Conservation (phyloP, 2,888 invertebrate species). For the Carcina quercana region DNA sequence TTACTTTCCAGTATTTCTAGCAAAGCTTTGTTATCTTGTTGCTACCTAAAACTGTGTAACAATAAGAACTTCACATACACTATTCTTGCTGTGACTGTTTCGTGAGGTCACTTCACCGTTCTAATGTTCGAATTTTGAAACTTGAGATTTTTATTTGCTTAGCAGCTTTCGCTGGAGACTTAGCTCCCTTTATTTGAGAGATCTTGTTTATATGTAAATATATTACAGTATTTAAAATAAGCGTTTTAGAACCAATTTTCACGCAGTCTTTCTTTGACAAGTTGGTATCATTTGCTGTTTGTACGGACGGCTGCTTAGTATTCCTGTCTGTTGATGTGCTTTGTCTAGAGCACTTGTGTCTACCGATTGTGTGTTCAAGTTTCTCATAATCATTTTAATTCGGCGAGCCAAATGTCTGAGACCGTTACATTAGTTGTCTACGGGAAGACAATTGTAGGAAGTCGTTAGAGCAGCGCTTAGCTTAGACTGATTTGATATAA, state of each 20-base stretch:
- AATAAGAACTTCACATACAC: too few species aligned
- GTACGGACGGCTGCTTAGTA: slow-evolving; percentile 17
- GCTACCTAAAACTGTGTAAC: too few species aligned
- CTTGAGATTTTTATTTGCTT: too few species aligned
- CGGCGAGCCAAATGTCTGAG: slow-evolving; percentile 28
- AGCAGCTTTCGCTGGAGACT: too few species aligned
- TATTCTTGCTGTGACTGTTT: too few species aligned
- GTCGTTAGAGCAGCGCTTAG: slow-evolving; percentile 33
- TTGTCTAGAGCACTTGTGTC: slow-evolving; percentile 15
- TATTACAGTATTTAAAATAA: slow-evolving; percentile 31
- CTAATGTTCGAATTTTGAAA: too few species aligned
- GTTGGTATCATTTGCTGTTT: slow-evolving; percentile 29
- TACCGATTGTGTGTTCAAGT: slow-evolving; percentile 26
- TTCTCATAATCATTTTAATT: slow-evolving; percentile 44
- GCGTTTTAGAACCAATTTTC: slow-evolving; percentile 45
- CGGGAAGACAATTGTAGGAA: slow-evolving; percentile 38
- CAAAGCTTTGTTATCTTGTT: too few species aligned
- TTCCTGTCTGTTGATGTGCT: too few species aligned
- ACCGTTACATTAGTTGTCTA: slow-evolving; percentile 34
- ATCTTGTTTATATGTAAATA: slow-evolving; percentile 25
- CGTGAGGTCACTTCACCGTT: too few species aligned
- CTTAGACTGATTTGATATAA: slow-evolving; percentile 31
- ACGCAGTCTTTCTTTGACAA: slow-evolving; percentile 39
- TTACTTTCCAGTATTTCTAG: too few species aligned
- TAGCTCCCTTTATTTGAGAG: slow-evolving; percentile 4